Evolutionary conservation across 2,888 invertebrate species (phyloP).

Genomic region (Phaonia tiefii): DNA sequence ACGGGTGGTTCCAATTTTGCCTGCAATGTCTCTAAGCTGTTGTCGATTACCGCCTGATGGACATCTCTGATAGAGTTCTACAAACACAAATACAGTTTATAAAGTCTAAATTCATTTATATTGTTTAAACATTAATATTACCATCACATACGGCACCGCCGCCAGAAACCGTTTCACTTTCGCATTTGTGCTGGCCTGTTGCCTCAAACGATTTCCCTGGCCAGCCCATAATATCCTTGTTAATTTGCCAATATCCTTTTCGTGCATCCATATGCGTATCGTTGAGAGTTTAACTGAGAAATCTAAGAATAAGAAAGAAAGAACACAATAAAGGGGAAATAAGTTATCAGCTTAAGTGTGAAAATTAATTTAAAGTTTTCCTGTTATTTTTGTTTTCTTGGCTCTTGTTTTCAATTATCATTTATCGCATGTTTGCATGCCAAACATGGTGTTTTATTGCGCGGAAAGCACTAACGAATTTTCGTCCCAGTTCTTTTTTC

Average conservation of each 20-base stretch:
- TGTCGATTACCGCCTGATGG: constrained; percentile 89
- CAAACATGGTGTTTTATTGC: constrained; percentile 63
- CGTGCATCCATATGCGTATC: constrained; percentile 97
- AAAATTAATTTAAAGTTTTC: constrained; percentile 61
- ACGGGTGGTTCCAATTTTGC: constrained; percentile 86
- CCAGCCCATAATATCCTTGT: constrained; percentile 95
- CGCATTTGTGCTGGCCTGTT: constrained; percentile 91
- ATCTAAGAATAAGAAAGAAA: constrained; percentile 80
- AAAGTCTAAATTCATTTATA: no score
- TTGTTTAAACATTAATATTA: constrained; percentile 81
- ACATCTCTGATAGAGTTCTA: constrained; percentile 91
- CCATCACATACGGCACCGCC: constrained; percentile 97
- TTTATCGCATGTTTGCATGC: constrained; percentile 75
- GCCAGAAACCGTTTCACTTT: constrained; percentile 92
- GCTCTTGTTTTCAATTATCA: constrained; percentile 58
- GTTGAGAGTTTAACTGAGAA: constrained; percentile 91
- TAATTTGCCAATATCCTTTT: constrained; percentile 91
- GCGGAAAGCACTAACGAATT: constrained; percentile 2
- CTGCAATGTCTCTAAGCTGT: constrained; percentile 87
- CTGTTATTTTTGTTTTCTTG: constrained; percentile 29
- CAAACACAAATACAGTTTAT: background rate
- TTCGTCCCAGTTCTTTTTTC: constrained; percentile 35
- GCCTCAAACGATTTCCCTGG: constrained; percentile 90
- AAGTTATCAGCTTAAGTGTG: constrained; percentile 48
- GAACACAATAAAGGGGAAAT: constrained; percentile 3